Conservation (phyloP, 2,113 vertebrate species). For the Amia ocellicauda region DNA sequence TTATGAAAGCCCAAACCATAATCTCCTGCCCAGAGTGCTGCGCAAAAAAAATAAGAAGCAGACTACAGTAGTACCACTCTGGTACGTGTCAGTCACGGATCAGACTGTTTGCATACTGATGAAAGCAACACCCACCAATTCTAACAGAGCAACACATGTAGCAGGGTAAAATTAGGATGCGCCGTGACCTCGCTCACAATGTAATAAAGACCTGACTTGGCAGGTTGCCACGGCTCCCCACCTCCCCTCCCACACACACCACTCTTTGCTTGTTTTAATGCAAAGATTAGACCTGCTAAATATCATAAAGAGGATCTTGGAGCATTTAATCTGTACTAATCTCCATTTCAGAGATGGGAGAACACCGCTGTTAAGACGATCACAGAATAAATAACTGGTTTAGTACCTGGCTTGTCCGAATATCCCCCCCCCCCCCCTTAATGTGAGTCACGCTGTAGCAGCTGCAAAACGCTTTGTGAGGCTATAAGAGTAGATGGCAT, state of each 20-base stretch:
- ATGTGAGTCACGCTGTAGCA: constrained; percentile 33
- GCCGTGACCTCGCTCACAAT: constrained; percentile 7
- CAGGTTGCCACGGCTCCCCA: not conserved
- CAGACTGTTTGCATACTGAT: not conserved
- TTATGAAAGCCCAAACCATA: not conserved
- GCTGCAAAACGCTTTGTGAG: constrained; percentile 29
- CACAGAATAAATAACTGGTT: constrained; percentile 42
- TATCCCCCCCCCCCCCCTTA: constrained; percentile 13
- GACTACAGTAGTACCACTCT: not conserved
- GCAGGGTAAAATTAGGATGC: not conserved
- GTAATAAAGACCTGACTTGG: constrained; percentile 1
- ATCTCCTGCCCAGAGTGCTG: not conserved
- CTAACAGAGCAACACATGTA: not conserved
- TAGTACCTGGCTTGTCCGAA: constrained; percentile 42
- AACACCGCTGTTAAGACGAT: constrained; percentile 38
- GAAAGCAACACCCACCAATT: not conserved
- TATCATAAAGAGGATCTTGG: constrained; percentile 42
- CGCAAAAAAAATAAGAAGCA: not conserved
- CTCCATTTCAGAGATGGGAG: constrained; percentile 44
- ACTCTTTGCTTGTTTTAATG: constrained; percentile 35
- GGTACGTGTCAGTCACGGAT: too few species aligned
- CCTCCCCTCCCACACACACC: not conserved
- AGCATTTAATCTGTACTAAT: constrained; percentile 41
- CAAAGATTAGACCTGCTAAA: constrained; percentile 48
- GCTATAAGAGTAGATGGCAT: not conserved